phyloP scores from a whole-genome alignment of 2,888 invertebrate genomes.

The Morpho helenor region DNA sequence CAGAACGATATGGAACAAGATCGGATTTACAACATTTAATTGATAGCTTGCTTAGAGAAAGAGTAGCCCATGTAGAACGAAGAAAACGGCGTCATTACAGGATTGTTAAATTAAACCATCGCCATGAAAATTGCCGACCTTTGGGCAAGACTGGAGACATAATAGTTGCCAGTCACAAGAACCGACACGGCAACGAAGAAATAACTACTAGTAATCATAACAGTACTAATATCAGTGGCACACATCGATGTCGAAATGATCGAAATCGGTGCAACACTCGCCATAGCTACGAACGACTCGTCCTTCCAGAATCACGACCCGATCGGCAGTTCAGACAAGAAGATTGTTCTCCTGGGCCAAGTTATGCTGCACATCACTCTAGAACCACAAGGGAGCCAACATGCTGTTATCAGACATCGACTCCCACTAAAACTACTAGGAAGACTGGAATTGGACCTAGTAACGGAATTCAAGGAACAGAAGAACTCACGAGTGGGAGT shows the following conservation, averaged over 20 bases:
- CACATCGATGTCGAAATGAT: conserved; percentile 41
- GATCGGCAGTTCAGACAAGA: conserved; percentile 40
- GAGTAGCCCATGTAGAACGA: conserved; percentile 67
- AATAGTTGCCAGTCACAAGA: conserved; percentile 69
- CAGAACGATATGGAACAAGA: conserved; percentile 54
- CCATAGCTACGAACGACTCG: conserved; percentile 49
- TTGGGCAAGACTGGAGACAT: conserved; percentile 71
- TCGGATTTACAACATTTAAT: conserved; percentile 65
- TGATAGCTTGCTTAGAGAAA: conserved; percentile 62
- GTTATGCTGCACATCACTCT: conserved; percentile 42
- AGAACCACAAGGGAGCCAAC: conserved; percentile 46
- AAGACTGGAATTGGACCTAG: conserved; percentile 13
- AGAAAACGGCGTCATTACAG: conserved; percentile 67
- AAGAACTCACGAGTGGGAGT: conserved; percentile 45
- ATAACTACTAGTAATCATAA: conserved; percentile 46
- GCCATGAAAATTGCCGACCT: conserved; percentile 61
- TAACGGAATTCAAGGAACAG: neutral
- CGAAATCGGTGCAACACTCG: conserved; percentile 38
- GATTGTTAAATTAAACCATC: conserved; percentile 66
- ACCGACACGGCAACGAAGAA: conserved; percentile 45
- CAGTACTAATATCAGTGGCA: conserved; percentile 40
- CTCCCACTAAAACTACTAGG: conserved; percentile 35
- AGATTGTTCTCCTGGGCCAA: conserved; percentile 57
- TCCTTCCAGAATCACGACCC: conserved; percentile 35
- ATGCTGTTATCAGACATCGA: conserved; percentile 55